These are phyloP conservation scores for Forpus xanthops DNA, from an alignment of 2,797 vertebrate species.

Conservation along the genomic window DNA sequence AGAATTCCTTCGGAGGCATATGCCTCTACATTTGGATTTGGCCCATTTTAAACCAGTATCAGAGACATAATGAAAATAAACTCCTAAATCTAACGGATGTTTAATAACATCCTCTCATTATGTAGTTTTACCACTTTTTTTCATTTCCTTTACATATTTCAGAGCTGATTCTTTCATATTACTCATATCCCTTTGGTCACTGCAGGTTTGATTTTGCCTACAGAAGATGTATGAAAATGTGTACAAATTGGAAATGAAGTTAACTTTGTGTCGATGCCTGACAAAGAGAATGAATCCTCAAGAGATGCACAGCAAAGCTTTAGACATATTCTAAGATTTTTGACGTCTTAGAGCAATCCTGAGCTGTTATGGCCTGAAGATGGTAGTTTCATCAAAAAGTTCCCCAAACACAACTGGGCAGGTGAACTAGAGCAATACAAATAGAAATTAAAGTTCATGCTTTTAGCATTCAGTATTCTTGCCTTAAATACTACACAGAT, in stretches of 20 bases:
- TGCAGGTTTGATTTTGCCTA: neutral
- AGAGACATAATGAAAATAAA: constrained; percentile 16
- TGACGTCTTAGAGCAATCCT: neutral
- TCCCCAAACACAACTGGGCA: neutral
- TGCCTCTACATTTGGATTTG: neutral
- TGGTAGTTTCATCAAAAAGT: neutral
- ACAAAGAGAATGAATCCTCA: neutral
- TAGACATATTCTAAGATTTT: neutral
- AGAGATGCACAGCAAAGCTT: neutral
- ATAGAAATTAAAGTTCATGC: neutral
- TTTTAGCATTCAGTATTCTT: neutral
- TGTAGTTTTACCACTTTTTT: constrained; percentile 1
- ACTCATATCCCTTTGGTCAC: neutral
- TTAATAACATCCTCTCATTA: neutral
- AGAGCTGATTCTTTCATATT: neutral
- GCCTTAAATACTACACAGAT: neutral
- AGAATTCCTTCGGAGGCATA: neutral
- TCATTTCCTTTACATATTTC: constrained; percentile 1
- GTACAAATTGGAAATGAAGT: neutral
- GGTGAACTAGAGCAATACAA: neutral
- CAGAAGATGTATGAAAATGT: neutral
- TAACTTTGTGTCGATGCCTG: neutral
- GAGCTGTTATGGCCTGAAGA: neutral
- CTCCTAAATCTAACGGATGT: neutral
- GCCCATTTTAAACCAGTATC: neutral